Evolutionary conservation across 2,797 vertebrate genomes (phyloP), one percentile per base, ranked within the genome.

Genomic region (Pangasius mekongensis): DNA sequence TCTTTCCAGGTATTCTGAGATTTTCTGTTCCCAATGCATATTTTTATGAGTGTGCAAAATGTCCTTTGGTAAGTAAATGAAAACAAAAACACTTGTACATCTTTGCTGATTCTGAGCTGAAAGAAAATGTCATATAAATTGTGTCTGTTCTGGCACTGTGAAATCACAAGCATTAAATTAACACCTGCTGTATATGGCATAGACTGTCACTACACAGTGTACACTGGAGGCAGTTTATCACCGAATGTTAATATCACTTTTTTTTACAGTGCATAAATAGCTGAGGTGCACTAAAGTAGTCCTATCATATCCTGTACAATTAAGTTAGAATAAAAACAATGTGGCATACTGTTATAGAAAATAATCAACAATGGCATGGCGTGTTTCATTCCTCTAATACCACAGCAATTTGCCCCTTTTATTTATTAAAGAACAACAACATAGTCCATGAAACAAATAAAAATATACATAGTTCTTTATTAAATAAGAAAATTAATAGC

Each of bases 101-200:
- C n/a, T 36, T 84, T 56, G 30, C 20, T 87, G 47, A 80, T 80
- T 69, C 24, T 3, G 60, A 69, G 77, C 47, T 33, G 24, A 81
- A 81, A 81, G 64, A 69, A 47, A 56, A 66, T 62, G 22, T 67
- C 3, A 71, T 69, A 69, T 52, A 54, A 67, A 71, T 81, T 14
- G 36, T 18, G 64, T 69, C 86, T 81, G 49, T 87, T 81, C 62
- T 66, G 62, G 33, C n/a, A 10, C n/a, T 67, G 76, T 30, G 24
- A 87, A 83, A 83, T 74, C 60, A 83, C 30, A 14, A 87, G 69
- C 67, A 66, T 87, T 87, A 52, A 84, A 87, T 52, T 73, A 83
- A 69, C 86, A 87, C 86, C 74, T 87, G 74, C 39, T 27, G 14
- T 60, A 62, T 62, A 84, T 84, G 83, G 69, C 47, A 69, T 24